Evolutionary conservation across 2,113 vertebrate genomes (phyloP).

Genomic region (Odocoileus hemionus): DNA sequence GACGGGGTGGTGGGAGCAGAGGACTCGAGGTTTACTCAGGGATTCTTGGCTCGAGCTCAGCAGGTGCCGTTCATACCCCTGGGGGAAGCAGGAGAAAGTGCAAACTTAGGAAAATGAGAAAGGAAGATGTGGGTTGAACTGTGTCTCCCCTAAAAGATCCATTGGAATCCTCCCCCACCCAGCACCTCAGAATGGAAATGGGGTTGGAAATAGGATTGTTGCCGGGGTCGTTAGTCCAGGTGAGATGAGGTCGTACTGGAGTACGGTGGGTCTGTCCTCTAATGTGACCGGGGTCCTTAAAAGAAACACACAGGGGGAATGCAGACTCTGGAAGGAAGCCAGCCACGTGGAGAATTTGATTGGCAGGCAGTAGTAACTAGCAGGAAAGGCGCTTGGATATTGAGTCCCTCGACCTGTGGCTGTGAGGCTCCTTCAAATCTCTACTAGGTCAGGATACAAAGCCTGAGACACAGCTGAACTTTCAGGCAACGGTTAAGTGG

Average conservation of each 20-base stretch:
- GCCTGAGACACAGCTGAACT: neutral
- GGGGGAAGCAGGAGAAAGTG: neutral
- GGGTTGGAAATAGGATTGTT: neutral
- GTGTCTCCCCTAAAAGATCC: neutral
- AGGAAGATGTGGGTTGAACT: neutral
- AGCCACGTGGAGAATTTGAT: neutral
- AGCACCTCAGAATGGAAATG: neutral
- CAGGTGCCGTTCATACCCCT: neutral
- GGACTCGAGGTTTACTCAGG: neutral
- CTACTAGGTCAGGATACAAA: rapidly evolving
- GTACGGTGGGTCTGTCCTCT: neutral
- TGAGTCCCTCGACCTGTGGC: neutral
- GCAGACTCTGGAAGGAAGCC: neutral
- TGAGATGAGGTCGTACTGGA: neutral
- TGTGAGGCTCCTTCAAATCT: neutral
- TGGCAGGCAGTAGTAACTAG: neutral
- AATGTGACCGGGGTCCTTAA: neutral
- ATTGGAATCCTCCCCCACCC: neutral
- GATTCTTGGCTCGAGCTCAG: neutral
- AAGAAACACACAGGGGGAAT: neutral
- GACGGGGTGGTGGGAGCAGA: neutral
- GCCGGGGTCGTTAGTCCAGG: neutral
- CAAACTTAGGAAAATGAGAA: neutral
- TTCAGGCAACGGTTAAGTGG: neutral
- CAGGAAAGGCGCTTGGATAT: neutral